phyloP scores from a whole-genome alignment of 2,888 invertebrate genomes.

The Mongoloraphidia duomilia region DNA sequence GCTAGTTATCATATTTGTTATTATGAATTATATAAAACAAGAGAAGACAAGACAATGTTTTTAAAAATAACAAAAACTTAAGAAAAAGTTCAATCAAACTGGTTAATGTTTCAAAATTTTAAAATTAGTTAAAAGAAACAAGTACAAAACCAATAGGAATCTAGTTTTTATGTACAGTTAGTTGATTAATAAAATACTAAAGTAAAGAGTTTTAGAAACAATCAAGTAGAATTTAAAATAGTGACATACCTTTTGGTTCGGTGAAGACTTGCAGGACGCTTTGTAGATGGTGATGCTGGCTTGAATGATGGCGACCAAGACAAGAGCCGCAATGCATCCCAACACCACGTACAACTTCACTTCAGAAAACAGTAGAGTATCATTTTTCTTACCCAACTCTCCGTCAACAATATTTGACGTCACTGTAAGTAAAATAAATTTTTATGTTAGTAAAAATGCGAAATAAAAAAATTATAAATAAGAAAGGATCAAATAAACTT shows the following conservation, averaged over 20 bases:
- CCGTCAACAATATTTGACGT: conserved; percentile 32
- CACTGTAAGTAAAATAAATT: conserved; percentile 30
- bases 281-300: conserved; percentile 71
- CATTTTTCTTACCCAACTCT: conserved; percentile 25
- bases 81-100: too few species aligned
- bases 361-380: conserved; percentile 30
- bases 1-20: too few species aligned
- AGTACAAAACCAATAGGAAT: background rate
- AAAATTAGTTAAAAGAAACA: too few species aligned
- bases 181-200: too few species aligned
- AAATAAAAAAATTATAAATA: background rate
- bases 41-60: too few species aligned
- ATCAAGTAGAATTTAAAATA: conserved; percentile 1
- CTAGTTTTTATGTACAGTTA: background rate
- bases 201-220: background rate
- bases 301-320: conserved; percentile 67
- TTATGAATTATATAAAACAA: too few species aligned
- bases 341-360: conserved; percentile 69
- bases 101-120: too few species aligned
- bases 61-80: too few species aligned
- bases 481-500: conserved; percentile 25
- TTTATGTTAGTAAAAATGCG: background rate
- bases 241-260: conserved; percentile 50
- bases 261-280: conserved; percentile 37
- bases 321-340: conserved; percentile 65